Conservation (phyloP, 2,113 vertebrate species). For the Saguinus imperator region DNA sequence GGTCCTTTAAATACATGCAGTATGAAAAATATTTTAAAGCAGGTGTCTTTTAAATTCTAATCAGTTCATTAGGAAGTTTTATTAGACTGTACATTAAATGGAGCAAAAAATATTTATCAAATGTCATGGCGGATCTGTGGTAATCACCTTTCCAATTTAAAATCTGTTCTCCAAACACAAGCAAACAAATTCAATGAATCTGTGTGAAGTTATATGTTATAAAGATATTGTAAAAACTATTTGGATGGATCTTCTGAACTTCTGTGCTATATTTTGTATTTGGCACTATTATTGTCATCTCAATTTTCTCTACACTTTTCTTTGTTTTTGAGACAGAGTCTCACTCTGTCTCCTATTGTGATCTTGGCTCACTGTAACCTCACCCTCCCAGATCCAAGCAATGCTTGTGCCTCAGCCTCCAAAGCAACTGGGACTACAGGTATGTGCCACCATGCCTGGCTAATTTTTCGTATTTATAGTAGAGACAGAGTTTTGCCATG, state of each 20-base stretch:
- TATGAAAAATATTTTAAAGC: constrained; percentile 69
- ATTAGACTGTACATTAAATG: background rate
- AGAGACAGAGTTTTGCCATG: too few relatives aligned
- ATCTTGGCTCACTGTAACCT: too few relatives aligned
- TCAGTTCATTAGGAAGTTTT: constrained; percentile 32
- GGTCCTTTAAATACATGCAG: constrained; percentile 4
- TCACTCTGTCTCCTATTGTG: too few relatives aligned
- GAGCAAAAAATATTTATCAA: constrained; percentile 10
- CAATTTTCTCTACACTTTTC: background rate
- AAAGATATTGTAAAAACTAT: background rate
- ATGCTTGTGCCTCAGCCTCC: too few relatives aligned
- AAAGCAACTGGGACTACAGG: too few relatives aligned
- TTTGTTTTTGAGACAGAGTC: too few relatives aligned
- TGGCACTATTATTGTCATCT: background rate
- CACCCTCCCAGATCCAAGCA: fast-evolving
- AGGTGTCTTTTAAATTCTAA: constrained; percentile 67
- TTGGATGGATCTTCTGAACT: background rate
- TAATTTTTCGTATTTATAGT: too few relatives aligned
- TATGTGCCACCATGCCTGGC: too few relatives aligned
- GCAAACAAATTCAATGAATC: background rate
- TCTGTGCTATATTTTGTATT: background rate
- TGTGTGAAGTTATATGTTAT: background rate
- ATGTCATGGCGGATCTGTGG: background rate
- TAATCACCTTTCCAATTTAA: constrained; percentile 19
- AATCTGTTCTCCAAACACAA: constrained; percentile 20